phyloP scores from a whole-genome alignment of 2,113 vertebrate genomes.

The Nothobranchius kuhntae region DNA sequence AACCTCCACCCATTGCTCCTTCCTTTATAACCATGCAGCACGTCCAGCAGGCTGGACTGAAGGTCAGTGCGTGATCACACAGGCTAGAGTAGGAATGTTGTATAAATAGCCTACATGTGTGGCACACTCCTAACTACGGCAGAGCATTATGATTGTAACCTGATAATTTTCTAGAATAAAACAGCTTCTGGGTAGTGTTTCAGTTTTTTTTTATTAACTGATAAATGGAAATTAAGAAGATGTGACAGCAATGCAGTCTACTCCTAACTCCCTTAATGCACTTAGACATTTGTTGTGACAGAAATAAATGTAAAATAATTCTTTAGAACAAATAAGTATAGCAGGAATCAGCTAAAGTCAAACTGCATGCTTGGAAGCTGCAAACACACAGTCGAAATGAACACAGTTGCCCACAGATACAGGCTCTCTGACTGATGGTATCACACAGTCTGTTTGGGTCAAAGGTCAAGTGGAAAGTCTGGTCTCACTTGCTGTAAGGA shows the following conservation, averaged over 20 bases:
- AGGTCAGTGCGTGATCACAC: slow-evolving; percentile 56
- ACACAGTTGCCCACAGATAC: neutral
- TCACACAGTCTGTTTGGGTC: slow-evolving; percentile 17
- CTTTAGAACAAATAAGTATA: no score
- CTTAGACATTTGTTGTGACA: no score
- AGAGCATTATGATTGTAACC: neutral
- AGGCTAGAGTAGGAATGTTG: slow-evolving; percentile 20
- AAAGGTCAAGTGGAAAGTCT: slow-evolving; percentile 45
- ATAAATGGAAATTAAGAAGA: no score
- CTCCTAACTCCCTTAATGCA: no score
- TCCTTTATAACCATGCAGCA: slow-evolving; percentile 10
- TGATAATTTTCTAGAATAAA: neutral
- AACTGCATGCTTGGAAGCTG: neutral
- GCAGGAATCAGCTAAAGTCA: neutral
- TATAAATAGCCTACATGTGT: slow-evolving; percentile 60
- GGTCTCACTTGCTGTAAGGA: slow-evolving; percentile 35
- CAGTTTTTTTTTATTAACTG: no score
- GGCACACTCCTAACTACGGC: slow-evolving; percentile 19
- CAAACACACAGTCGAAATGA: slow-evolving; percentile 11
- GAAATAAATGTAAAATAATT: no score
- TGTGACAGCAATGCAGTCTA: no score
- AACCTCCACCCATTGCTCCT: slow-evolving; percentile 21
- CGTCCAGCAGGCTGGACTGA: slow-evolving; percentile 52
- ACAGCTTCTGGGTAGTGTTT: no score
- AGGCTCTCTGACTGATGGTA: neutral